Conservation (phyloP, 2,113 vertebrate genomes). For the Callithrix jacchus region DNA sequence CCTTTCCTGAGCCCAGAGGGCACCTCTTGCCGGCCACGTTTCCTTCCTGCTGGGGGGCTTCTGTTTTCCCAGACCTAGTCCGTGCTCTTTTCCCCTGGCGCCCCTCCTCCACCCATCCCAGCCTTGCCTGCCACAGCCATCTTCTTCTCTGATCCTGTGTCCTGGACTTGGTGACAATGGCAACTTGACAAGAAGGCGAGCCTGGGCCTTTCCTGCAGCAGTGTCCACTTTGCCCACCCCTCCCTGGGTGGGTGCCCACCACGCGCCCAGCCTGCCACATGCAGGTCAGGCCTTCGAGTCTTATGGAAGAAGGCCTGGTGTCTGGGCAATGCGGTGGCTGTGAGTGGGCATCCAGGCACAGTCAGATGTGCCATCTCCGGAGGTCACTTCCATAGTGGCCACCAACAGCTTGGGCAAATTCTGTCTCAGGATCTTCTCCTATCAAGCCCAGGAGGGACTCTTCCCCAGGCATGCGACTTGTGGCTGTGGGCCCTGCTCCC, state of each 20-base stretch:
- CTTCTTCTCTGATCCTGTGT: neutral
- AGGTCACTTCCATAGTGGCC: neutral
- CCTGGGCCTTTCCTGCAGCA: neutral
- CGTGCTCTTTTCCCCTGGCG: rapidly evolving
- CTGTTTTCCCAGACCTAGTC: rapidly evolving
- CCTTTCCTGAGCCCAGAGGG: rapidly evolving
- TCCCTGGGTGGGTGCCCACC: neutral
- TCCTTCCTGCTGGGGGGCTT: neutral
- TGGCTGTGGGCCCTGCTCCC: neutral
- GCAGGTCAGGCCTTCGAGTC: neutral
- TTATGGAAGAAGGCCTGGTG: neutral
- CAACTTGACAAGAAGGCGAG: neutral
- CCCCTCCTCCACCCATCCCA: rapidly evolving
- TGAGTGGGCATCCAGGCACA: neutral
- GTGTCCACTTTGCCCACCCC: neutral
- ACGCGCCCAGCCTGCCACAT: no score
- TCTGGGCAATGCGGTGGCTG: neutral
- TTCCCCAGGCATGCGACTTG: neutral
- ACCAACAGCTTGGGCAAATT: neutral
- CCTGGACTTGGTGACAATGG: neutral
- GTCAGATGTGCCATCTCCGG: rapidly evolving
- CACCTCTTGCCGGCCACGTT: rapidly evolving
- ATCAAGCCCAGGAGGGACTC: neutral
- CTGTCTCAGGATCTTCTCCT: neutral
- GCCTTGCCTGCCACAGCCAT: neutral